phyloP scores from a whole-genome alignment of 2,113 vertebrate species.

The Trichomycterus rosablanca region DNA sequence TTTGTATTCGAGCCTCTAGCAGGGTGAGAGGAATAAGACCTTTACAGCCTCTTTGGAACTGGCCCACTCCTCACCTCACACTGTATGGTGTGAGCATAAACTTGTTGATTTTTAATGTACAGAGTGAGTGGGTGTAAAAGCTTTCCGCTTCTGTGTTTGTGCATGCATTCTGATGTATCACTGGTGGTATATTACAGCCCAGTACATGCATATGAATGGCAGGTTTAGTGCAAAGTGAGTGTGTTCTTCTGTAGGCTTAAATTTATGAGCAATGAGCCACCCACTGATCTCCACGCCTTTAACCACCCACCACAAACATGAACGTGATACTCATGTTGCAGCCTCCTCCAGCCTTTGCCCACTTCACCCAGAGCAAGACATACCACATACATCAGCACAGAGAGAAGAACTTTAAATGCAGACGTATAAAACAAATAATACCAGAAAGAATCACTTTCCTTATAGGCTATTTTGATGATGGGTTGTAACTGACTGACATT shows the following conservation, averaged over 20 bases:
- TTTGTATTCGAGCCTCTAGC: conserved; percentile 29
- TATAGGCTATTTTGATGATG: no score
- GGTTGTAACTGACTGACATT: no score
- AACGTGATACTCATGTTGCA: conserved; percentile 29
- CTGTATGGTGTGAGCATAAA: conserved; percentile 9
- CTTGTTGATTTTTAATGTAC: not conserved
- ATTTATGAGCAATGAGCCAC: conserved; percentile 9
- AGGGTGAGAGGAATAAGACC: conserved; percentile 34
- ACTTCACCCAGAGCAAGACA: not conserved
- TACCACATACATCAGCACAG: conserved; percentile 6
- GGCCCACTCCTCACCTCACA: conserved; percentile 11
- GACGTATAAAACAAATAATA: not conserved
- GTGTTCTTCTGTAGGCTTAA: not conserved
- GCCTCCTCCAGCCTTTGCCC: conserved; percentile 16
- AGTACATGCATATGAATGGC: not conserved
- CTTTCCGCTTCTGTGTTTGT: not conserved
- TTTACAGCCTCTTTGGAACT: conserved; percentile 24
- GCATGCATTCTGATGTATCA: not conserved
- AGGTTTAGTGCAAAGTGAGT: not conserved
- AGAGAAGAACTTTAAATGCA: not conserved
- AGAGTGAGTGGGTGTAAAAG: not conserved
- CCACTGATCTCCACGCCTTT: conserved; percentile 13
- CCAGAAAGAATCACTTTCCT: not conserved
- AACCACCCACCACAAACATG: conserved; percentile 25
- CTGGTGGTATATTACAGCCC: not conserved